Evolutionary conservation across 2,888 invertebrate genomes (phyloP).

Genomic region (Erebia ligea): DNA sequence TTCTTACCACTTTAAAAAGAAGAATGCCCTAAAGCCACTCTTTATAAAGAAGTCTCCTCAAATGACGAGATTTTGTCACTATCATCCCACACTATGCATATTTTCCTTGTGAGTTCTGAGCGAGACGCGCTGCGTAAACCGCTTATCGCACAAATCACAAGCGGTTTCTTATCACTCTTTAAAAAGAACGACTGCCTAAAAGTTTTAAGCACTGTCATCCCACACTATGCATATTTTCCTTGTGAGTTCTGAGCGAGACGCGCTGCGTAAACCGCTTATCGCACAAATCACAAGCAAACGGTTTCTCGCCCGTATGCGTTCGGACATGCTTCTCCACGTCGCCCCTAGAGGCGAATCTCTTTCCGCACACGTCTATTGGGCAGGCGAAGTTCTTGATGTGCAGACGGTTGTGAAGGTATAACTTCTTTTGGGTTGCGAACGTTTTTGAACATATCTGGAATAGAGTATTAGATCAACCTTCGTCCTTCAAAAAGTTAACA

Average conservation of each 20-base stretch:
- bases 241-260: conserved; percentile 59
- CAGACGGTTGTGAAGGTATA: conserved; percentile 61
- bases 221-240: conserved; percentile 50
- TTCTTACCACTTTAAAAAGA: conserved; percentile 53
- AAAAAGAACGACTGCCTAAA: too few relatives aligned
- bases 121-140: too few relatives aligned
- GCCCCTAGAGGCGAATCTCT: conserved; percentile 65
- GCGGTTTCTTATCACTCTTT: too few relatives aligned
- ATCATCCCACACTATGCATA: too few relatives aligned
- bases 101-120: too few relatives aligned
- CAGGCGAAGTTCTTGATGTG: conserved; percentile 62
- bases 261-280: conserved; percentile 62
- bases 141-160: neutral
- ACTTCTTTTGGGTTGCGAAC: conserved; percentile 58
- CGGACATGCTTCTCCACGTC: conserved; percentile 70
- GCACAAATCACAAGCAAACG: conserved; percentile 62
- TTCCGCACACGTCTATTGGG: conserved; percentile 57
- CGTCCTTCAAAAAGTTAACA: too few relatives aligned
- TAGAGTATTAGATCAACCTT: neutral
- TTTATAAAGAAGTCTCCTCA: too few relatives aligned
- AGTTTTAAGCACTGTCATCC: neutral
- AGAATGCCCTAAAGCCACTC: too few relatives aligned
- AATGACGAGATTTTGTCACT: too few relatives aligned
- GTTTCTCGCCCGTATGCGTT: conserved; percentile 71
- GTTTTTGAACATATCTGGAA: conserved; percentile 66